Conservation (phyloP, 2,113 vertebrate species). For the Salvator merianae region DNA sequence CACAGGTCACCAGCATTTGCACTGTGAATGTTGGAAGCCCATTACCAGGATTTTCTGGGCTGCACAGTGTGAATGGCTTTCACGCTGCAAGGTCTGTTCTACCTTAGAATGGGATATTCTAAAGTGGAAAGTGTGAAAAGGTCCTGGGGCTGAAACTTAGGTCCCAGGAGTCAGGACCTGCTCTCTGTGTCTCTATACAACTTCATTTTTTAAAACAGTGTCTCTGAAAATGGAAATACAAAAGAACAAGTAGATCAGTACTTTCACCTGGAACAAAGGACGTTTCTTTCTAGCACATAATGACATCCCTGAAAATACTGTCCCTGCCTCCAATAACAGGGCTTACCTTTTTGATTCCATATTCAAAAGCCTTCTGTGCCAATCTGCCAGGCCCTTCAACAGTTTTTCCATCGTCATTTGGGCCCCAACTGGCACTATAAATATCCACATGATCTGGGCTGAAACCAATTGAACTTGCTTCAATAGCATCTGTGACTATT, state of each 20-base stretch:
- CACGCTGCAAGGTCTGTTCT: too few relatives aligned
- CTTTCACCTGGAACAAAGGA: background rate
- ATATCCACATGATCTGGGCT: slow-evolving; percentile 96
- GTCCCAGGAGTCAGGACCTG: too few relatives aligned
- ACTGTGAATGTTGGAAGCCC: too few relatives aligned
- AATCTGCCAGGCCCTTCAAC: slow-evolving; percentile 94
- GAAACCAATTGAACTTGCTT: slow-evolving; percentile 97
- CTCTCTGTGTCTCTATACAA: background rate
- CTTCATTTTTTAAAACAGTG: slow-evolving; percentile 1
- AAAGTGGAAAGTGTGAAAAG: too few relatives aligned
- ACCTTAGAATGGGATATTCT: too few relatives aligned
- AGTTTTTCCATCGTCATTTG: slow-evolving; percentile 97
- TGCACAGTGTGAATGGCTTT: too few relatives aligned
- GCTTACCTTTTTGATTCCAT: slow-evolving; percentile 91
- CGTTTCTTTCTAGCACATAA: background rate
- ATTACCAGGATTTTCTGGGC: too few relatives aligned
- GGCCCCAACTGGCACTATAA: slow-evolving; percentile 98
- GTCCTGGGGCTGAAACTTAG: too few relatives aligned
- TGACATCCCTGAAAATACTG: background rate
- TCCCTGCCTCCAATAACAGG: background rate
- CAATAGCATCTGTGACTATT: slow-evolving; percentile 96
- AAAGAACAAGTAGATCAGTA: background rate
- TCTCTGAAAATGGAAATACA: background rate
- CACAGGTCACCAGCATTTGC: too few relatives aligned
- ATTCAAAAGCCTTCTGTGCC: slow-evolving; percentile 96